These are phyloP conservation scores for Dasypus novemcinctus DNA, from an alignment of 2,113 vertebrate species.

Conservation along the genomic window DNA sequence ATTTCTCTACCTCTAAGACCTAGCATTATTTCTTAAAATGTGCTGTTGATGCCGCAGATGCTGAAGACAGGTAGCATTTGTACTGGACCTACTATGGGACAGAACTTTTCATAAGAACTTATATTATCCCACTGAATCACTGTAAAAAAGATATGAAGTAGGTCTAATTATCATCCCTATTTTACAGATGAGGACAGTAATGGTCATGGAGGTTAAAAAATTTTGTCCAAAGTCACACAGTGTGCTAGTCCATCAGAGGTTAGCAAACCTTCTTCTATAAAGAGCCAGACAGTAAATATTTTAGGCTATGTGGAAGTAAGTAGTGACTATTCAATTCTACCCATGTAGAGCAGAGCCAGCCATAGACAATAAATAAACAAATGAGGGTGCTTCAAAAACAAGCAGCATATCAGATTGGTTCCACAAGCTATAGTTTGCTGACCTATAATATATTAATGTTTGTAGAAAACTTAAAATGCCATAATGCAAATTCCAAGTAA, in stretches of 20 bases:
- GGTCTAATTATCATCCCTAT: neutral
- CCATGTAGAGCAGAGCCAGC: neutral
- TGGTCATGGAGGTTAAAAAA: neutral
- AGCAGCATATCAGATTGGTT: neutral
- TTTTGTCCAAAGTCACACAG: neutral
- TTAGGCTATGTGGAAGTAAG: neutral
- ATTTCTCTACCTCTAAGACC: neutral
- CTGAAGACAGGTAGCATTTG: neutral
- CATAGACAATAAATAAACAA: neutral
- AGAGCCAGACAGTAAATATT: neutral
- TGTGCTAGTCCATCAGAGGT: neutral
- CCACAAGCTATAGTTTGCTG: neutral
- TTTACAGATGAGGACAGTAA: neutral
- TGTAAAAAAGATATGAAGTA: neutral
- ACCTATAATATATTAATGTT: neutral
- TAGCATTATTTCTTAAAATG: slow-evolving; percentile 5
- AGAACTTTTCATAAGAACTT: neutral
- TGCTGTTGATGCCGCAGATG: too few relatives aligned
- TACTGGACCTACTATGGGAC: neutral
- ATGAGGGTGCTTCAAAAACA: neutral
- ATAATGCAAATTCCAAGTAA: neutral
- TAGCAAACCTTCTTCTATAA: neutral
- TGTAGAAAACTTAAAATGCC: neutral
- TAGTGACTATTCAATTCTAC: neutral
- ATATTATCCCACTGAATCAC: neutral